Evolutionary conservation across 2,113 vertebrate species (phyloP).

Genomic region (Cisticola juncidis): DNA sequence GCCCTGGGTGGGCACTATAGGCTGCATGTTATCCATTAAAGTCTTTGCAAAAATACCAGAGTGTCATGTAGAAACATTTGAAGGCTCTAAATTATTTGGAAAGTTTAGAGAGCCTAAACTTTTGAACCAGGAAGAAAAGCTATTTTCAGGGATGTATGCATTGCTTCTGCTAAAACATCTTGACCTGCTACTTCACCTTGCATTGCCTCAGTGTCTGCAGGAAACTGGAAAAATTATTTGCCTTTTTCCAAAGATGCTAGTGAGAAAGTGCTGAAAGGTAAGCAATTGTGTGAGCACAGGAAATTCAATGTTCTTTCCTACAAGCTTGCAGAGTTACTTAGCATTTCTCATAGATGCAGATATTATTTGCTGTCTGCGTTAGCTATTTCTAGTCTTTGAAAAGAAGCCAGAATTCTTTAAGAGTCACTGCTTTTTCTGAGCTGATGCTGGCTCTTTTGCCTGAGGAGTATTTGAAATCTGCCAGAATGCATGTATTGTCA

Average conservation of each 20-base stretch:
- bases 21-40: not conserved
- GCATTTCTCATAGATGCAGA: not conserved
- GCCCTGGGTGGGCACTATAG: not conserved
- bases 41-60: not conserved
- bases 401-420: constrained; percentile 57
- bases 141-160: not conserved
- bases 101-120: not conserved
- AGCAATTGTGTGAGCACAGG: not conserved
- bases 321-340: not conserved
- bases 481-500: constrained; percentile 62
- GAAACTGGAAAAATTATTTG: not conserved
- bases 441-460: constrained; percentile 58
- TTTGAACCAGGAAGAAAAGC: not conserved
- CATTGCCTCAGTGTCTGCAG: not conserved
- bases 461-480: constrained; percentile 71
- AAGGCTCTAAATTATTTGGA: not conserved
- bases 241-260: not conserved
- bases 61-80: not conserved
- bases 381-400: constrained; percentile 52
- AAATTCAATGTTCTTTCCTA: not conserved
- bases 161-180: not conserved
- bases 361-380: constrained; percentile 3
- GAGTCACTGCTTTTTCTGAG: constrained; percentile 57
- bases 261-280: not conserved
- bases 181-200: not conserved